A percentile compares a stretch with the other conserved stretches of the same genome.
phyloP scores from a whole-genome alignment of 2,113 vertebrate genomes.

The Gracilinanus agilis region DNA sequence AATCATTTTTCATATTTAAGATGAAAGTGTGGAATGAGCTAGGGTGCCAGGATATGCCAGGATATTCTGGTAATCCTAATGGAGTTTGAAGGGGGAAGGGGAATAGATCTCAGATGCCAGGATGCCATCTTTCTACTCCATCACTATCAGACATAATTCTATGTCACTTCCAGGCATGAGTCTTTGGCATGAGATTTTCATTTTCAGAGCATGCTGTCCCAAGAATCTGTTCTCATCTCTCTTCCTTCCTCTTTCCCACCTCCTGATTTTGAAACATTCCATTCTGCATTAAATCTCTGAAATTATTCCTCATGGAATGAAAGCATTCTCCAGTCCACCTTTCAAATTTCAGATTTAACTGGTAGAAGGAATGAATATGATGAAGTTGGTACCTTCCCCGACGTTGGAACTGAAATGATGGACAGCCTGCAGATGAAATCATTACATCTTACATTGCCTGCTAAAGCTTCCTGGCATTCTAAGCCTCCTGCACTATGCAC shows the following conservation, averaged over 20 bases:
- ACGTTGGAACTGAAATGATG: background rate
- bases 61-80: background rate
- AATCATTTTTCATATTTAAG: background rate
- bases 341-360: background rate
- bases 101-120: background rate
- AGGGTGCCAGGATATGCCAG: background rate
- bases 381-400: background rate
- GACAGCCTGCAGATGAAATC: background rate
- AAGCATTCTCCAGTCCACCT: conserved; percentile 27
- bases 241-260: background rate
- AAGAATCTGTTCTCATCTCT: background rate
- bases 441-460: background rate
- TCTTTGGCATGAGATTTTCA: background rate
- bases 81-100: background rate
- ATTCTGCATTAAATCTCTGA: conserved; percentile 21
- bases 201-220: conserved; percentile 1
- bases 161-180: background rate
- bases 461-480: background rate
- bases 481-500: background rate
- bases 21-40: background rate
- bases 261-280: conserved; percentile 35
- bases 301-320: conserved; percentile 16
- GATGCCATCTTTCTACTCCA: background rate
- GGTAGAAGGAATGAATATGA: background rate
- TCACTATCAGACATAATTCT: background rate